Conservation (phyloP, 2,113 vertebrate species). For the Pongo pygmaeus region DNA sequence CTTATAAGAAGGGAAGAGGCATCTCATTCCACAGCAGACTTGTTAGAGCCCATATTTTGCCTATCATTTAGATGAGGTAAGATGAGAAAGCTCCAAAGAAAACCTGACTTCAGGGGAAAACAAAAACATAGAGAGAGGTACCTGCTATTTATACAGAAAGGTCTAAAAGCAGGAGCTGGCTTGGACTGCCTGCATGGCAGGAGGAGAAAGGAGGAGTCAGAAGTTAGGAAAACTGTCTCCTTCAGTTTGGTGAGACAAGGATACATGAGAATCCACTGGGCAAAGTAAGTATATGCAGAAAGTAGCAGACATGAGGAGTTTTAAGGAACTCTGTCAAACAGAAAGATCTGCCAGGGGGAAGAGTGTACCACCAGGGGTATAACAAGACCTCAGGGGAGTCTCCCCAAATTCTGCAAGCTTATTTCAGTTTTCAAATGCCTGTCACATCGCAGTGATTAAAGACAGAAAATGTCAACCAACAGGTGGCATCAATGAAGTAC, state of each 20-base stretch:
- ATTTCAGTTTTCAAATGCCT: background rate
- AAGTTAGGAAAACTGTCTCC: background rate
- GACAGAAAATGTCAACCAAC: background rate
- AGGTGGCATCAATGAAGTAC: background rate
- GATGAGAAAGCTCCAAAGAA: background rate
- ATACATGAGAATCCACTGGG: background rate
- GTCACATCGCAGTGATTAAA: background rate
- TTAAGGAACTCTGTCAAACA: background rate
- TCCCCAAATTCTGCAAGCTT: background rate
- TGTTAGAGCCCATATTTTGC: background rate
- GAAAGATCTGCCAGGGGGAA: background rate
- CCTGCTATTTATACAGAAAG: background rate
- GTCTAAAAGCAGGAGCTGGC: background rate
- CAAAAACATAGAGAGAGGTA: background rate
- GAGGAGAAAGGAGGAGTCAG: background rate
- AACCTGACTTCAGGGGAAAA: background rate
- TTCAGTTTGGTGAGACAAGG: background rate
- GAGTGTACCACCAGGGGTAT: background rate
- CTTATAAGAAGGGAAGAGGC: background rate
- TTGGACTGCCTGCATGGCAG: background rate
- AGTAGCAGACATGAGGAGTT: background rate
- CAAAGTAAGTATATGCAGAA: background rate
- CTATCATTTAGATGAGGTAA: background rate
- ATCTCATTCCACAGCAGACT: background rate
- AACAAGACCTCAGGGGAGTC: background rate